Conservation (phyloP, 2,888 invertebrate genomes). For the Perdita meconis region DNA sequence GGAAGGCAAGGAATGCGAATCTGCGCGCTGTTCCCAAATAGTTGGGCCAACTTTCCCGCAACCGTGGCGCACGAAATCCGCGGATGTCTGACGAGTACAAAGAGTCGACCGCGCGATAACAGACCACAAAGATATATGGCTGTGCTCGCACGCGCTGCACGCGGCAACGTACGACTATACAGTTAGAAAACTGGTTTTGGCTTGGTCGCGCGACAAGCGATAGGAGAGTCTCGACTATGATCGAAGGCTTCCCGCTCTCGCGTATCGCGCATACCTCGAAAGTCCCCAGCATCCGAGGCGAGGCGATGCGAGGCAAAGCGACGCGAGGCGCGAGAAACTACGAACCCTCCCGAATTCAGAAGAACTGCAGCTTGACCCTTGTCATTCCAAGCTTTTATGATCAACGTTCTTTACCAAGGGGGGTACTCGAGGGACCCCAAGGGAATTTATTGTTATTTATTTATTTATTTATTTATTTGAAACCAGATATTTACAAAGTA, state of each 20-base stretch:
- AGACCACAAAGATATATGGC: constrained; percentile 17
- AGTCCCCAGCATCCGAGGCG: not conserved
- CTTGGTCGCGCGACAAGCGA: constrained; percentile 56
- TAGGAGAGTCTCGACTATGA: constrained; percentile 41
- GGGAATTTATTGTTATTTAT: too few relatives aligned
- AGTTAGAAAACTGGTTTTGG: constrained; percentile 81
- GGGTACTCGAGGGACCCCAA: too few relatives aligned
- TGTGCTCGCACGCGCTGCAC: not conserved
- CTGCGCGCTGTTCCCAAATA: not conserved
- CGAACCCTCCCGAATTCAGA: too few relatives aligned
- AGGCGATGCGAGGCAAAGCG: not conserved
- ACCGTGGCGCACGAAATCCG: not conserved
- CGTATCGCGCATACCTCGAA: constrained; percentile 49
- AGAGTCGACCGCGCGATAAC: constrained; percentile 10
- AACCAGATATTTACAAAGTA: too few relatives aligned
- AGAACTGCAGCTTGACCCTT: too few relatives aligned
- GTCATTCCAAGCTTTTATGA: too few relatives aligned
- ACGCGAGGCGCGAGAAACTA: not conserved
- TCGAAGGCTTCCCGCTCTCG: constrained; percentile 33
- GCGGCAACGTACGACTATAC: constrained; percentile 72
- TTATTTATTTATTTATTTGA: too few relatives aligned
- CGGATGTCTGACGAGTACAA: not conserved
- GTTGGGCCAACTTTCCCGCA: not conserved
- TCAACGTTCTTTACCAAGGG: too few relatives aligned
- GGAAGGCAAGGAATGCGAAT: too few relatives aligned